phyloP scores from a whole-genome alignment of 2,888 invertebrate species.

The Apocheima hispidaria region DNA sequence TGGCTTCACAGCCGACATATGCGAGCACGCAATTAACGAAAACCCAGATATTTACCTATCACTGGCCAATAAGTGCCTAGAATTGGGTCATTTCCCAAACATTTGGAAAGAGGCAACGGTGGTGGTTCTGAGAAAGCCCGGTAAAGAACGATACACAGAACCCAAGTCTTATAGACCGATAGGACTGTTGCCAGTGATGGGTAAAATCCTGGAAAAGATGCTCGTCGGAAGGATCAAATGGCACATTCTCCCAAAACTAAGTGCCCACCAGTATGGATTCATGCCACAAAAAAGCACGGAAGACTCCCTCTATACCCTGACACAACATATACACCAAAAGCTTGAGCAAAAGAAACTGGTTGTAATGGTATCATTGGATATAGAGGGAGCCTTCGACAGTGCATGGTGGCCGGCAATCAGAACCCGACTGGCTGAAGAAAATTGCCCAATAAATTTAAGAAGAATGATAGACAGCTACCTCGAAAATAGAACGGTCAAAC shows the following conservation, averaged over 20 bases:
- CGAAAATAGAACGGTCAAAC: no score
- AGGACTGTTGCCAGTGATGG: no score
- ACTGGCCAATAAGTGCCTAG: no score
- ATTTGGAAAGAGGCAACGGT: constrained; percentile 22
- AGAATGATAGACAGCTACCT: neutral
- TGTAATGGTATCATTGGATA: neutral
- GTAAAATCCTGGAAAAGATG: no score
- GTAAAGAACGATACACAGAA: neutral
- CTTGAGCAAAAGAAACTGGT: no score
- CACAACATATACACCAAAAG: no score
- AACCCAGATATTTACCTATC: neutral
- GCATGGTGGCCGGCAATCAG: neutral
- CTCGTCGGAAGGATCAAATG: no score
- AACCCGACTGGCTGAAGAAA: neutral
- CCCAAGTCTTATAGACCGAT: no score
- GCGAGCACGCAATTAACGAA: constrained; percentile 19
- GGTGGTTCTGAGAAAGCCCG: constrained; percentile 8
- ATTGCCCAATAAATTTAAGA: neutral
- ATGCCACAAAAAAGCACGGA: no score
- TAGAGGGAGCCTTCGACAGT: neutral
- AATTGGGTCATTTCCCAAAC: neutral
- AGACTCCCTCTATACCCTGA: no score
- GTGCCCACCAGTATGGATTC: no score
- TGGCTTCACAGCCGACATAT: constrained; percentile 1
- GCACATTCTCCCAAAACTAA: no score